Percentiles rank a stretch among this genome's conserved stretches.
Conservation (phyloP, 1,140 invertebrate species). For the Drosophila pachea region DNA sequence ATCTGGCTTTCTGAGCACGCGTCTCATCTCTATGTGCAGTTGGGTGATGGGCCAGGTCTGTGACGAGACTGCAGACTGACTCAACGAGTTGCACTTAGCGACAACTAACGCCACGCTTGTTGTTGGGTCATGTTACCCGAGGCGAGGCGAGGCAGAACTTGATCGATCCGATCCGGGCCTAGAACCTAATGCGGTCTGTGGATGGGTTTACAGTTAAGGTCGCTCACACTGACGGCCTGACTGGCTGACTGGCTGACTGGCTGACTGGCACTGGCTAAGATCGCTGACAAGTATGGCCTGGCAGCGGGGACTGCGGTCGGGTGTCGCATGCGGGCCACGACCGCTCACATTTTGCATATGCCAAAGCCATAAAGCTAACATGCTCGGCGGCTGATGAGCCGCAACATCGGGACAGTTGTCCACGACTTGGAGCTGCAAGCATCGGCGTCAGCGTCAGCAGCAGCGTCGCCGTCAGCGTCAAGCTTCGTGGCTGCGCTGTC, state of each 20-base stretch:
- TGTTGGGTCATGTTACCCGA: slow-evolving; percentile 64
- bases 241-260: slow-evolving; percentile 13
- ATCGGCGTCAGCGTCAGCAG: too few relatives aligned
- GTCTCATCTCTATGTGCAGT: slow-evolving; percentile 18
- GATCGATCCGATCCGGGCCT: neutral
- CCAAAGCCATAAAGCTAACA: slow-evolving; percentile 47
- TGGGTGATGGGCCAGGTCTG: slow-evolving; percentile 48
- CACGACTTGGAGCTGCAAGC: slow-evolving; percentile 11
- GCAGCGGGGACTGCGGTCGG: slow-evolving; percentile 16
- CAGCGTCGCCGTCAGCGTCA: neutral
- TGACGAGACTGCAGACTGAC: slow-evolving; percentile 23
- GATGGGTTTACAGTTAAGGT: slow-evolving; percentile 73
- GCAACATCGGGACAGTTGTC: slow-evolving; percentile 66
- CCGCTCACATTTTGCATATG: slow-evolving; percentile 62
- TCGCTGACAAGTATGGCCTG: slow-evolving; percentile 64
- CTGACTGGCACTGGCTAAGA: slow-evolving; percentile 35
- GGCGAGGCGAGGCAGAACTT: slow-evolving; percentile 38
- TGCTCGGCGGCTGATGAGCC: slow-evolving; percentile 27
- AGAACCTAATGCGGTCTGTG: slow-evolving; percentile 56
- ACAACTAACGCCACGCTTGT: slow-evolving; percentile 71
- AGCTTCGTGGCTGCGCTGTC: slow-evolving; percentile 57
- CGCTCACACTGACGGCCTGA: slow-evolving; percentile 45
- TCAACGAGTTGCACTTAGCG: slow-evolving; percentile 64
- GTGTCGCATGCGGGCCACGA: slow-evolving; percentile 70
- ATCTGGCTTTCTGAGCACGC: neutral